Conservation (phyloP, 2,888 invertebrate species). For the Drosophila macrospina region DNA sequence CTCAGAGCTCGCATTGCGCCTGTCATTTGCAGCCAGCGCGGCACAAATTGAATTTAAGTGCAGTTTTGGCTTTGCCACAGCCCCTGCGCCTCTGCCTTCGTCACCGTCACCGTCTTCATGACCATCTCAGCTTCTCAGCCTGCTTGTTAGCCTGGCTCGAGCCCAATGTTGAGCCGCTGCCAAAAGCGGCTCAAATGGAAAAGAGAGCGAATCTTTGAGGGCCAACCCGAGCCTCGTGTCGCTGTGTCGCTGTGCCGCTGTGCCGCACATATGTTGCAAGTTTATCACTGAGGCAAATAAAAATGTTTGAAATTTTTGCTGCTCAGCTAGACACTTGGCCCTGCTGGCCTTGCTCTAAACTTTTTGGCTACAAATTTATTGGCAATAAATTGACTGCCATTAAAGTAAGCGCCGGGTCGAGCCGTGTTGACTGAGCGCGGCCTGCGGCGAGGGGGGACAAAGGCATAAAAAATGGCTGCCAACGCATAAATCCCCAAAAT, state of each 20-base stretch:
- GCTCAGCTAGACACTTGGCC: constrained; percentile 11
- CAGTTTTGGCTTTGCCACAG: constrained; percentile 70
- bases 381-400: constrained; percentile 81
- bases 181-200: constrained; percentile 55
- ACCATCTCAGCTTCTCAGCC: too few relatives aligned
- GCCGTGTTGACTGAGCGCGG: not conserved
- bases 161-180: constrained; percentile 64
- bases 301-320: constrained; percentile 67
- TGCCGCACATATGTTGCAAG: constrained; percentile 74
- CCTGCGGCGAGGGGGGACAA: not conserved
- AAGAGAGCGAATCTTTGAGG: constrained; percentile 17
- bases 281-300: constrained; percentile 78
- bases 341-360: constrained; percentile 75
- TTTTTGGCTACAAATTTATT: constrained; percentile 82
- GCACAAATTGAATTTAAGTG: constrained; percentile 80
- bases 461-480: constrained; percentile 72
- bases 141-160: constrained; percentile 28
- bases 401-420: constrained; percentile 64
- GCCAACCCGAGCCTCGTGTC: constrained; percentile 18
- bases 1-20: constrained; percentile 42
- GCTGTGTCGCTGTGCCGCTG: constrained; percentile 13
- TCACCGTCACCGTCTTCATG: too few relatives aligned
- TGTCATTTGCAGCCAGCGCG: constrained; percentile 75
- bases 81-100: not conserved
- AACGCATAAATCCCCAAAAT: constrained; percentile 81